A percentile compares a stretch with the other conserved stretches of the same genome.
These are phyloP conservation scores for Diadophis punctatus DNA, from an alignment of 2,113 vertebrate species.

Conservation along the genomic window DNA sequence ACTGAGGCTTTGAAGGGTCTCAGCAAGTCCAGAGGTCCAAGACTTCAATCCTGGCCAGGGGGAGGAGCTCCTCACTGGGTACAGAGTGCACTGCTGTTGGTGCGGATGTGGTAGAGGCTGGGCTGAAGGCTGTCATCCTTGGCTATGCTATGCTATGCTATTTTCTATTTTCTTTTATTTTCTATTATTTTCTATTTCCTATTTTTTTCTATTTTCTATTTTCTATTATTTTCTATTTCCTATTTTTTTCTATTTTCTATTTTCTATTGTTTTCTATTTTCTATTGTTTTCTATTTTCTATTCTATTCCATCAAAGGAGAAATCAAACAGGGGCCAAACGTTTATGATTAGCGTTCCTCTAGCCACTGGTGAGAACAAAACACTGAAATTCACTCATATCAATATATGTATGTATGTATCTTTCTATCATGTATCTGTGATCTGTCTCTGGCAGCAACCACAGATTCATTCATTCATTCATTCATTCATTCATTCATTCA, in stretches of 20 bases:
- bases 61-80: slow-evolving; percentile 75
- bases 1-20: background rate
- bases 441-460: background rate
- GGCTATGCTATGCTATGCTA: slow-evolving; percentile 32
- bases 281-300: too few species aligned
- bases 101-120: slow-evolving; percentile 94
- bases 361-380: background rate
- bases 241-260: too few species aligned
- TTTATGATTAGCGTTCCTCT: background rate
- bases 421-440: background rate
- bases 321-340: background rate
- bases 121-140: slow-evolving; percentile 79
- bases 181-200: too few species aligned
- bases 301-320: background rate
- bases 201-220: too few species aligned
- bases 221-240: too few species aligned
- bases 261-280: too few species aligned
- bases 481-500: too few species aligned
- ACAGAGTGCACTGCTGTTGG: slow-evolving; percentile 93
- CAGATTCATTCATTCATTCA: too few species aligned
- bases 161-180: too few species aligned
- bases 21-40: background rate
- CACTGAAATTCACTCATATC: background rate
- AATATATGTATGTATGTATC: background rate
- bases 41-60: background rate